These are phyloP conservation scores for Oscheius myriophilus DNA, from an alignment of 2,888 invertebrate species.

Conservation along the genomic window DNA sequence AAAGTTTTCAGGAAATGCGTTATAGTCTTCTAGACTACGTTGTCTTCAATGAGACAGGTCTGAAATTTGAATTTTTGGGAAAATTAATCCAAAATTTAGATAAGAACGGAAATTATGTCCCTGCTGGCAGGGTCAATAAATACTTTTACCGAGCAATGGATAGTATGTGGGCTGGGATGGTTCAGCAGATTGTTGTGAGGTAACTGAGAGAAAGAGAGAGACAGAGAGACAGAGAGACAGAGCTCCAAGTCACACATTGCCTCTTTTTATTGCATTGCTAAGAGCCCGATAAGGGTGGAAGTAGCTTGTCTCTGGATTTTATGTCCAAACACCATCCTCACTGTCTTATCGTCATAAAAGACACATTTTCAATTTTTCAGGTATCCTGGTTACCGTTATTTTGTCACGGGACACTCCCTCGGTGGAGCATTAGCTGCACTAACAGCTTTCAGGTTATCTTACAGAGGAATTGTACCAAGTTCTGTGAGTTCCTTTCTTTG, in stretches of 20 bases:
- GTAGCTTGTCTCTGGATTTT: not conserved
- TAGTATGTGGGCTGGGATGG: constrained; percentile 48
- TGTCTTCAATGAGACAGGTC: constrained; percentile 40
- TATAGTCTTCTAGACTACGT: constrained; percentile 45
- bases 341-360: not conserved
- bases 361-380: constrained; percentile 27
- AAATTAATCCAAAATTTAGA: constrained; percentile 30
- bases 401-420: constrained; percentile 49
- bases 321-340: not conserved
- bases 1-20: constrained; percentile 32
- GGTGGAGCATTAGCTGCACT: constrained; percentile 53
- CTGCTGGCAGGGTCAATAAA: constrained; percentile 43
- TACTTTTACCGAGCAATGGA: constrained; percentile 50
- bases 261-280: too few species aligned
- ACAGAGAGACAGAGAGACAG: constrained; percentile 3
- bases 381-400: constrained; percentile 36
- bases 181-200: constrained; percentile 32
- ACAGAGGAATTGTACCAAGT: constrained; percentile 22
- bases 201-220: not conserved
- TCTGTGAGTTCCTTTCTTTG: constrained; percentile 10
- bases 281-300: too few species aligned
- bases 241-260: not conserved
- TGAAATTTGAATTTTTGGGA: not conserved
- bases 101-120: constrained; percentile 31
- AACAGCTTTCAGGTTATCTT: constrained; percentile 42